Percentiles rank a stretch among this genome's conserved stretches.
Evolutionary conservation across 2,888 invertebrate species (phyloP).

Genomic region (Tiphia femorata): DNA sequence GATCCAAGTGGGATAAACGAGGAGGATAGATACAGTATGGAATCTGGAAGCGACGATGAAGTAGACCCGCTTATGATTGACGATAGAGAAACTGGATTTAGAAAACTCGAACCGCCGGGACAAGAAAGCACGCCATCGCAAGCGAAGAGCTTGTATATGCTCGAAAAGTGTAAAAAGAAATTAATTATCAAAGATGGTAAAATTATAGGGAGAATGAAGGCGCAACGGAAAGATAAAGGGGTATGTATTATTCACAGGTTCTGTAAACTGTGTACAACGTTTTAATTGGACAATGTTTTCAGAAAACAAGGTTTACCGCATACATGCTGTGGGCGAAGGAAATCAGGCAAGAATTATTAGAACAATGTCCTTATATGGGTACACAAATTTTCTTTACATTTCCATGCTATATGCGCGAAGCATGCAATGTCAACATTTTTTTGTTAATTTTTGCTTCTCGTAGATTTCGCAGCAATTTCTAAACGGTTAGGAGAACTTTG

Average conservation of each 20-base stretch:
- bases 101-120: conserved; percentile 70
- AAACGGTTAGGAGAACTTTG: conserved; percentile 89
- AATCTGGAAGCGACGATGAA: conserved; percentile 64
- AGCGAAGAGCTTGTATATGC: conserved; percentile 80
- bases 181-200: conserved; percentile 76
- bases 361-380: conserved; percentile 82
- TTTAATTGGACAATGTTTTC: conserved; percentile 47
- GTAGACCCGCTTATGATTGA: conserved; percentile 66
- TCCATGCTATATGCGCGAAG: background rate
- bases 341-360: conserved; percentile 79
- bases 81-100: conserved; percentile 70
- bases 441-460: conserved; percentile 40
- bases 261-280: conserved; percentile 18
- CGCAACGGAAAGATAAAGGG: conserved; percentile 85
- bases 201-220: conserved; percentile 80
- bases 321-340: conserved; percentile 94
- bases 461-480: conserved; percentile 85
- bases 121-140: conserved; percentile 66
- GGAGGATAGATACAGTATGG: conserved; percentile 59
- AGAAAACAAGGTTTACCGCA: conserved; percentile 85
- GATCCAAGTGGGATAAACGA: conserved; percentile 57
- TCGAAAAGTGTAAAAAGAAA: conserved; percentile 84
- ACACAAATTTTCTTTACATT: conserved; percentile 40
- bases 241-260: conserved; percentile 58
- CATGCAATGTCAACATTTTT: conserved; percentile 17